Evolutionary conservation across 2,797 vertebrate species (phyloP).

Genomic region (Borostomias antarcticus): DNA sequence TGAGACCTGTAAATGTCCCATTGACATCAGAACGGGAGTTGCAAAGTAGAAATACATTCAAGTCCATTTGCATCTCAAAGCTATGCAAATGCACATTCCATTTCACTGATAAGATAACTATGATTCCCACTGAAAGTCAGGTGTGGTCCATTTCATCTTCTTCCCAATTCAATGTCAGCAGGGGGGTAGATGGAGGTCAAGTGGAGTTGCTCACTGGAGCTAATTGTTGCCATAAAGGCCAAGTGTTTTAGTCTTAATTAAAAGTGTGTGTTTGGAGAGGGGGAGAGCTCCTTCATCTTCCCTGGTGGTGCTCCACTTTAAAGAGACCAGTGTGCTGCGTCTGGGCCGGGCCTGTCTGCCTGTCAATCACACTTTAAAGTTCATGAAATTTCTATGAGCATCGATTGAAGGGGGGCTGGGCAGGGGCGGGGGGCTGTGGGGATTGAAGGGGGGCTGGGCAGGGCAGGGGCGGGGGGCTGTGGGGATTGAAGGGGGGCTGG

Average conservation of each 20-base stretch:
- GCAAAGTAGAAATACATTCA: not conserved
- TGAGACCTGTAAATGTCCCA: not conserved
- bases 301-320: conserved; percentile 49
- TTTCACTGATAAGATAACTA: not conserved
- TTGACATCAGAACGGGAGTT: not conserved
- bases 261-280: conserved; percentile 37
- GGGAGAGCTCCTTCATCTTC: conserved; percentile 41
- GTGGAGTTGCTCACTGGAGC: conserved; percentile 20
- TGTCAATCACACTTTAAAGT: conserved; percentile 78
- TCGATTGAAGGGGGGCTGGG: conserved; percentile 52
- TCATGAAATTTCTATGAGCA: conserved; percentile 81
- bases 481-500: no score
- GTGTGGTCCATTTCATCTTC: conserved; percentile 5
- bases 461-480: no score
- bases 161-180: not conserved
- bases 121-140: not conserved
- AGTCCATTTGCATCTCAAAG: not conserved
- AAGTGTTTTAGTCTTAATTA: conserved; percentile 36
- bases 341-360: conserved; percentile 37
- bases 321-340: conserved; percentile 22
- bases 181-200: conserved; percentile 37
- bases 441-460: no score
- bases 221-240: conserved; percentile 39
- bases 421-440: not conserved
- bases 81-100: not conserved